A percentile compares a stretch with the other conserved stretches of the same genome.
Evolutionary conservation across 2,888 invertebrate genomes (phyloP).

Genomic region (Sisyra terminalis): DNA sequence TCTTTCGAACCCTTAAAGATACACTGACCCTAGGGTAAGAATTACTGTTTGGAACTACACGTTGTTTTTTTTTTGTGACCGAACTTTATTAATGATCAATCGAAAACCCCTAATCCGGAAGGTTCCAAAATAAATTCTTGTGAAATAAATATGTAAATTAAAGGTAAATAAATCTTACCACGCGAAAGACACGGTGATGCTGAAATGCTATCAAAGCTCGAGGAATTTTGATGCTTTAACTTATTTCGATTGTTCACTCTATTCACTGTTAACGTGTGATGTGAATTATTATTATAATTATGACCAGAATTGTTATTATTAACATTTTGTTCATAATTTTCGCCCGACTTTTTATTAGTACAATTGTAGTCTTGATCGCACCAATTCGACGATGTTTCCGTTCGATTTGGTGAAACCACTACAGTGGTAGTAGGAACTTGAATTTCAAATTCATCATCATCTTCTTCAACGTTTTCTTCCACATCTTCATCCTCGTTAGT

Average conservation of each 20-base stretch:
- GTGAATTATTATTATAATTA: constrained; percentile 13
- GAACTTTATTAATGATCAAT: too few species aligned
- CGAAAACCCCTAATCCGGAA: too few species aligned
- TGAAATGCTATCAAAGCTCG: constrained; percentile 32
- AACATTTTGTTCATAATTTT: constrained; percentile 19
- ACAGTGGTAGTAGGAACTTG: too few species aligned
- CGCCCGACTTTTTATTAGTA: constrained; percentile 9
- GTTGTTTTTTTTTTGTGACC: too few species aligned
- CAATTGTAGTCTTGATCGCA: constrained; percentile 5
- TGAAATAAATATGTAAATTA: too few species aligned
- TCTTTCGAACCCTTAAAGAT: too few species aligned
- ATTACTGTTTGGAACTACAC: too few species aligned
- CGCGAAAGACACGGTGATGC: constrained; percentile 38
- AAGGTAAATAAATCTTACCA: constrained; percentile 23
- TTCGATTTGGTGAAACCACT: too few species aligned
- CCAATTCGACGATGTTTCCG: not conserved
- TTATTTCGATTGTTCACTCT: constrained; percentile 17
- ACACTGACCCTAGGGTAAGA: too few species aligned
- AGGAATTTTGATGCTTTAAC: constrained; percentile 25
- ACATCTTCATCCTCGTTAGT: not conserved
- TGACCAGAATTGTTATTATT: constrained; percentile 21
- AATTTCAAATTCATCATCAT: constrained; percentile 3
- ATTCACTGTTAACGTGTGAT: constrained; percentile 18
- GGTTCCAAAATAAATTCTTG: too few species aligned
- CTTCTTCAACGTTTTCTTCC: constrained; percentile 2